A percentile compares a stretch with the other conserved stretches of the same genome.
These are phyloP conservation scores for Apis cerana DNA, from an alignment of 1,140 invertebrate species.

Conservation along the genomic window DNA sequence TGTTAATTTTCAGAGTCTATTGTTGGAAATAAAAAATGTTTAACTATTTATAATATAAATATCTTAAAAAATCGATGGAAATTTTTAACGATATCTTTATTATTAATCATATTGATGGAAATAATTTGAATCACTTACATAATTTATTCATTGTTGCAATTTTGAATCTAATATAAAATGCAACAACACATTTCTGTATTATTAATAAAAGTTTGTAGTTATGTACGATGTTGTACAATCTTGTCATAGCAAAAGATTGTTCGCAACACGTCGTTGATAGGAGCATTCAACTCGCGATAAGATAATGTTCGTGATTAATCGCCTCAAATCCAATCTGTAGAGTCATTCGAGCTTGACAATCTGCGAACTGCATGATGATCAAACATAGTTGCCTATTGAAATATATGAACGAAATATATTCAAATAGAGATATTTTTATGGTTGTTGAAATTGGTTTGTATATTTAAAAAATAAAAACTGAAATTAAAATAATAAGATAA, in stretches of 20 bases:
- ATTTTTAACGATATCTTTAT: too few relatives aligned
- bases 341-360: background rate
- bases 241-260: background rate
- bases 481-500: background rate
- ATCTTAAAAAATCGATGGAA: too few relatives aligned
- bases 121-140: too few relatives aligned
- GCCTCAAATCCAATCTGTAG: background rate
- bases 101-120: too few relatives aligned
- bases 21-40: background rate
- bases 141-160: background rate
- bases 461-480: too few relatives aligned
- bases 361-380: background rate
- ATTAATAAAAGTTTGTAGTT: background rate
- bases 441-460: background rate
- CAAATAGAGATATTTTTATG: background rate
- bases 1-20: background rate
- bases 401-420: background rate
- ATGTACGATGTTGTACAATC: slow-evolving; percentile 13
- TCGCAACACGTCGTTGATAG: slow-evolving; percentile 27
- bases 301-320: slow-evolving; percentile 35
- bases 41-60: too few relatives aligned
- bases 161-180: background rate
- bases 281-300: slow-evolving; percentile 37
- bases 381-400: too few relatives aligned
- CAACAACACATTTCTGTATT: background rate